Percentiles rank a stretch among this genome's conserved stretches.
These are phyloP conservation scores for Picus viridis DNA, from an alignment of 2,797 vertebrate species.

Conservation along the genomic window DNA sequence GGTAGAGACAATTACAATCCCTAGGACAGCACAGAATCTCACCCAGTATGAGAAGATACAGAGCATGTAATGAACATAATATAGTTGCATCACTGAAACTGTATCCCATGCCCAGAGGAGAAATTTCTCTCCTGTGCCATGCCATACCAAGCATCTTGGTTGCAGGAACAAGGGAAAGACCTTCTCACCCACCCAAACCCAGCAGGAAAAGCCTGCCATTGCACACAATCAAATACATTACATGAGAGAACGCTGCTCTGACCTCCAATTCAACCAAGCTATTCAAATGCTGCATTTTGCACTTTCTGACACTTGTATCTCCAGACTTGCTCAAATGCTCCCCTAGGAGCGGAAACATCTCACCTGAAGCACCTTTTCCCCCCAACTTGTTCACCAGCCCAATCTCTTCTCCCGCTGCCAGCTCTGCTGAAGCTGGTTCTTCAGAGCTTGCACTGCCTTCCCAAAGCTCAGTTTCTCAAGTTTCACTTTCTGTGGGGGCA, in stretches of 20 bases:
- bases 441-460: neutral
- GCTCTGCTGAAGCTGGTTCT: neutral
- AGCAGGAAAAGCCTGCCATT: neutral
- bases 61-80: neutral
- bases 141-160: neutral
- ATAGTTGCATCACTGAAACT: neutral
- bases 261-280: neutral
- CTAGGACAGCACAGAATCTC: neutral
- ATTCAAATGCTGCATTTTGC: neutral
- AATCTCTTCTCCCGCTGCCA: neutral
- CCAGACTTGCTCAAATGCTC: neutral
- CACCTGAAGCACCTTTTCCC: neutral
- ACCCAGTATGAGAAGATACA: neutral
- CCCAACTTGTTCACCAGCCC: neutral
- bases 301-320: neutral
- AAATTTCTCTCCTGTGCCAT: neutral
- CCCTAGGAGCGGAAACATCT: neutral
- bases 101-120: neutral
- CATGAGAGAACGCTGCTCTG: neutral
- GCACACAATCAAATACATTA: neutral
- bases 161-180: neutral
- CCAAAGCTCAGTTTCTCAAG: neutral
- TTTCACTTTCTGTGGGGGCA: conserved; percentile 2
- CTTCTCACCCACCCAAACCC: neutral
- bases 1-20: neutral